Percentiles rank a stretch among this genome's conserved stretches.
Evolutionary conservation across 2,888 invertebrate genomes (phyloP).

Genomic region (Acheta domesticus): DNA sequence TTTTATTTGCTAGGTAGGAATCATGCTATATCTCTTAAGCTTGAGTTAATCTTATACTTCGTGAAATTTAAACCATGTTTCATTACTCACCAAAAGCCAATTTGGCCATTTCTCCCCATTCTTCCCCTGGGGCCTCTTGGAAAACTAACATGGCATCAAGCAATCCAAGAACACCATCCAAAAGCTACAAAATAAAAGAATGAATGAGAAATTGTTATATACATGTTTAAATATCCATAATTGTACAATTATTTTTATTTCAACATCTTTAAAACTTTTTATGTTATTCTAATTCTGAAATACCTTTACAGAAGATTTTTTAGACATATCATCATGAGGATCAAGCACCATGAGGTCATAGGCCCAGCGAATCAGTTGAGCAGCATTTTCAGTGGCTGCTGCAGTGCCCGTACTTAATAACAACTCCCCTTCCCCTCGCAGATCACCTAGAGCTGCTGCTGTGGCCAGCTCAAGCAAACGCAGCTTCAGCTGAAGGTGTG

Average conservation of each 20-base stretch:
- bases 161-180: conserved; percentile 56
- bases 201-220: neutral
- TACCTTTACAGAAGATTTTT: conserved; percentile 52
- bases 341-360: conserved; percentile 57
- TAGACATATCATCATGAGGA: conserved; percentile 52
- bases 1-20: no score
- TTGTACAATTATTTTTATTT: no score
- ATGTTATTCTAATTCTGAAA: no score
- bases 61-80: neutral
- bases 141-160: conserved; percentile 56
- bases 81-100: conserved; percentile 47
- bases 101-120: conserved; percentile 58
- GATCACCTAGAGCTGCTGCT: conserved; percentile 56
- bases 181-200: conserved; percentile 43
- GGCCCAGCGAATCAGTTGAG: conserved; percentile 56
- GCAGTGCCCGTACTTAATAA: conserved; percentile 41
- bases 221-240: no score
- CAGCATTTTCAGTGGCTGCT: conserved; percentile 54
- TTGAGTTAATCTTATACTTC: no score
- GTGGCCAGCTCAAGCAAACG: conserved; percentile 58
- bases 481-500: conserved; percentile 55
- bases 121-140: conserved; percentile 52
- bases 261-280: no score
- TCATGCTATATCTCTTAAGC: no score
- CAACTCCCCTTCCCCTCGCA: conserved; percentile 52